Conservation (phyloP, 1,140 invertebrate species). For the Panagrolaimus sp. region DNA sequence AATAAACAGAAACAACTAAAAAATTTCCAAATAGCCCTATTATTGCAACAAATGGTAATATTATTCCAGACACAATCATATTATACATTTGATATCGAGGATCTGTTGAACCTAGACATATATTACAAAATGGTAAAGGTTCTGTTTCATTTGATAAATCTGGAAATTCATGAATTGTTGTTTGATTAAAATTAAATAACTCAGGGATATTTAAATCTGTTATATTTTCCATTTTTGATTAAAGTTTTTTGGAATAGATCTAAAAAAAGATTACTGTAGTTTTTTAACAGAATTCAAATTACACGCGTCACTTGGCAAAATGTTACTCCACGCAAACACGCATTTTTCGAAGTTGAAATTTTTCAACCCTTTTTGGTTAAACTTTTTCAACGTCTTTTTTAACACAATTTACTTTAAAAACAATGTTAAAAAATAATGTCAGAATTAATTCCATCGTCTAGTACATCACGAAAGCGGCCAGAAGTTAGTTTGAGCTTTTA, state of each 20-base stretch:
- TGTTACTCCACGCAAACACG: too few relatives aligned
- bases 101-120: slow-evolving; percentile 52
- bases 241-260: background rate
- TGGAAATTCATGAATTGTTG: slow-evolving; percentile 10
- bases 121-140: slow-evolving; percentile 48
- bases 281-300: too few relatives aligned
- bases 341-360: background rate
- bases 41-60: slow-evolving; percentile 52
- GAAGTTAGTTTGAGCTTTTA: background rate
- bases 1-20: slow-evolving; percentile 52
- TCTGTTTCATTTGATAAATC: slow-evolving; percentile 28
- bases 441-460: slow-evolving; percentile 25
- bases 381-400: too few relatives aligned
- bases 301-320: background rate
- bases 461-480: background rate
- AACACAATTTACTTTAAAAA: too few relatives aligned
- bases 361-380: too few relatives aligned
- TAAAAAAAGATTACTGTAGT: too few relatives aligned
- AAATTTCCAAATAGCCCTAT: slow-evolving; percentile 51
- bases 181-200: background rate
- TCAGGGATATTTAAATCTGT: background rate
- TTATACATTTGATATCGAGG: slow-evolving; percentile 57
- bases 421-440: slow-evolving; percentile 30
- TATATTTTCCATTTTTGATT: background rate
- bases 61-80: slow-evolving; percentile 48